Base-by-base conservation (phyloP, 2,113 vertebrate genomes). In the Argyrosomus japonicus region DNA sequence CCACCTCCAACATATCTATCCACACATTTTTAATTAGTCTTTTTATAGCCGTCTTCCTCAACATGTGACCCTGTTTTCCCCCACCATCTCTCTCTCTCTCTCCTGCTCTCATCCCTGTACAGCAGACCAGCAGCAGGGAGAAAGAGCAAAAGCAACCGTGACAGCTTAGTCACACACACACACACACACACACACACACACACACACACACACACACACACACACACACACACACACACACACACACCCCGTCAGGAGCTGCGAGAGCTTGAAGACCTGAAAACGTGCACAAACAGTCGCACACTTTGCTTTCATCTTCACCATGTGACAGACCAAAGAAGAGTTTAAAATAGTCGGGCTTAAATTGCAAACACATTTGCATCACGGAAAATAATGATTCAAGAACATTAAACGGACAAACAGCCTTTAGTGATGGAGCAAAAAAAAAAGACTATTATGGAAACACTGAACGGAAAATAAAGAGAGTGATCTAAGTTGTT, bases 21-120 rank as follows among this genome's bases (percentile, higher is more conserved):
- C 56, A 43, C 88, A 91, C 78, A 90, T 89, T 93, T 93, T 92
- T 92, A 93, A 95, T 94, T 79, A 81, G 91, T 87, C 86, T 91
- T 93, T 95, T 95, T 91, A 92, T 90, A 93, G 78, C 77, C 0
- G n/a, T 82, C 79, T 88, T 85, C 74, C 56, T 86, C 68, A 88
- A 76, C 86, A 89, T 76, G 82, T 83, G 82, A 89, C 86, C 75
- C 62, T 72, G 32, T 87, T 84, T 40, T 54, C 3, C 75, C 57
- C 68, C 29, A 62, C 29, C 73, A 15, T 60, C 54, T 27, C 68
- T 45, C 53, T 36, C 32, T 40, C 50, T 78, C 56, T 25, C 43
- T 50, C 14, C 43, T 58, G 5, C 36, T 70, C 75, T 70, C 51
- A 81, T 79, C 81, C 11, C 54, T 69, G n/a, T 87, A 72, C 67